These are phyloP conservation scores for Ahaetulla prasina DNA, from an alignment of 2,113 vertebrate species.

Conservation along the genomic window DNA sequence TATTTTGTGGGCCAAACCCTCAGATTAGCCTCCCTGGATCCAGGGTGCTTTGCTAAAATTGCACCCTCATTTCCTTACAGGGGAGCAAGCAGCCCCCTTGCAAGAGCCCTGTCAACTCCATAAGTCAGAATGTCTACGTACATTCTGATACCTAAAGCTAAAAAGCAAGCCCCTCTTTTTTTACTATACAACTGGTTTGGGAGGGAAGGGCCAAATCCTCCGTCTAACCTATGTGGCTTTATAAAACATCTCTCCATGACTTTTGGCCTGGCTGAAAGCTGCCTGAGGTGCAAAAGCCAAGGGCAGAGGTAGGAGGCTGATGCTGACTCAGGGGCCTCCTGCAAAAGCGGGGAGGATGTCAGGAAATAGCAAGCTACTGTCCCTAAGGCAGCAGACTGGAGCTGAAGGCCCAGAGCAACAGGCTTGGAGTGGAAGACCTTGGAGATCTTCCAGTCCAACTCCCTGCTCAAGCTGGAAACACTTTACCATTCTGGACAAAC, in stretches of 20 bases:
- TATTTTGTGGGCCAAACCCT: neutral
- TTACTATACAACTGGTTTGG: neutral
- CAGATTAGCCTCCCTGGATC: neutral
- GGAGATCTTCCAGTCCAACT: too few species aligned
- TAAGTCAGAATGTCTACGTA: neutral
- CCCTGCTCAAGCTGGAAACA: too few species aligned
- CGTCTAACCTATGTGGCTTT: neutral
- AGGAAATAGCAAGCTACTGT: neutral
- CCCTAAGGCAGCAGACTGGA: neutral
- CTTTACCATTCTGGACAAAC: too few species aligned
- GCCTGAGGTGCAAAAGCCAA: too few species aligned
- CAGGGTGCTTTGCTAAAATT: neutral
- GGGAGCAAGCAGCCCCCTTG: neutral
- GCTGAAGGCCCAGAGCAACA: neutral
- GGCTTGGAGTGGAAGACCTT: too few species aligned
- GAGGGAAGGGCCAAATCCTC: neutral
- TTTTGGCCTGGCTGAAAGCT: neutral
- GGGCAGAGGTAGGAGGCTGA: too few species aligned
- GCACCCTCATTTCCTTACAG: neutral
- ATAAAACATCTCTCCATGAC: neutral
- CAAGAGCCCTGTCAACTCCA: neutral
- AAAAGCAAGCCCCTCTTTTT: neutral
- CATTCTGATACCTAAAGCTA: neutral
- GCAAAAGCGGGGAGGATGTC: neutral
- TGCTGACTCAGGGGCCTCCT: neutral